Conservation (phyloP, 2,888 invertebrate genomes). For the Sarcophaga rosellei region DNA sequence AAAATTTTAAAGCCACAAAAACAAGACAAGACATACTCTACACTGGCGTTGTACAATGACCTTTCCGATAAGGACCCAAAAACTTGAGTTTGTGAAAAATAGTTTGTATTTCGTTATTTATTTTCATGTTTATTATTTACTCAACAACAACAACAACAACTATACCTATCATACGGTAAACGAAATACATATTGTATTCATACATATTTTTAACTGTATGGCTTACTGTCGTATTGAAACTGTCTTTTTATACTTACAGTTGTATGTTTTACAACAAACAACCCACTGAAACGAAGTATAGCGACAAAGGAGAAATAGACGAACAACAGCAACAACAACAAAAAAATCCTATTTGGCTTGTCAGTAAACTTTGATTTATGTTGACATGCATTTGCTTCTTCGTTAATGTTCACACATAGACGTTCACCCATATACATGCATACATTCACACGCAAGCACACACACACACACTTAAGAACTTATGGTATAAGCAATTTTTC, state of each 20-base stretch:
- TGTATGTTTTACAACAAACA: not conserved
- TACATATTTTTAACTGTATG: no score
- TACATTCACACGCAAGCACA: no score
- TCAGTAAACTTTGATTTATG: slow-evolving; percentile 76
- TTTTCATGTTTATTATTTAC: slow-evolving; percentile 42
- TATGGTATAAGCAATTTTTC: slow-evolving; percentile 6
- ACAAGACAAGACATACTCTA: slow-evolving; percentile 14
- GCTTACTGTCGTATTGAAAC: no score
- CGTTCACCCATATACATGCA: not conserved
- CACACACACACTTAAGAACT: no score
- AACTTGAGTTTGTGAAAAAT: slow-evolving; percentile 5
- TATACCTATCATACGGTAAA: not conserved
- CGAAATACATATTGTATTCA: no score
- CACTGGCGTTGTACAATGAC: slow-evolving; percentile 41
- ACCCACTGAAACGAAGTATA: not conserved
- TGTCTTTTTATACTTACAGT: no score
- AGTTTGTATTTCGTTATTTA: slow-evolving; percentile 6
- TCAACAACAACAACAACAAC: not conserved
- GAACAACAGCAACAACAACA: not conserved
- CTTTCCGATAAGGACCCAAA: slow-evolving; percentile 31
- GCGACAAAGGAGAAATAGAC: not conserved
- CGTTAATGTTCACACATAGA: slow-evolving; percentile 70
- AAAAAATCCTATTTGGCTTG: slow-evolving; percentile 55
- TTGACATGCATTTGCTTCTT: slow-evolving; percentile 74
- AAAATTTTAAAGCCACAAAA: not conserved